Evolutionary conservation across 2,113 vertebrate genomes (phyloP), one percentile per base, ranked within the genome.

Genomic region (Mystacornis crossleyi): DNA sequence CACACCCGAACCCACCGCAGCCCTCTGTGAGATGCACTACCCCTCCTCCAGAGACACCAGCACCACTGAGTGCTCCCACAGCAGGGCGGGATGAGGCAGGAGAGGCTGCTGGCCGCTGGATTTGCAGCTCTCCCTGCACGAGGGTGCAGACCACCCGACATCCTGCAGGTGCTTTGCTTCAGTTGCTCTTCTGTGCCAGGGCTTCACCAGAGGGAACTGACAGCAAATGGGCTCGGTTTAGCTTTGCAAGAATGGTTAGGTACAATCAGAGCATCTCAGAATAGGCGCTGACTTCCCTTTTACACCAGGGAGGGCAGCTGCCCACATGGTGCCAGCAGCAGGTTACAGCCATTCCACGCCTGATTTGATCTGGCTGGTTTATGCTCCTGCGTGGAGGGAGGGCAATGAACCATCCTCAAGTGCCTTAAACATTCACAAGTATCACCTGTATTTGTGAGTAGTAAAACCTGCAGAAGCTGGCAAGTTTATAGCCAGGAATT

Each of bases 381-480:
- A n/a, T 29, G 15, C 19, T 86, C 24, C 80, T 47, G 42, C 0
- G 0, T 36, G 21, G 4, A 9, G 9, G 8, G 5, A 67, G 6
- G 5, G 10, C 50, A 73, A 13, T 6, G 17, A 92, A n/a, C 50
- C 33, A 77, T 9, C 18, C 6, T 40, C 40, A 79, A 60, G 43
- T 75, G 28, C 65, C 53, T 57, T 60, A 36, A 72, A 81, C 54
- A 33, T 12, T 7, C 2, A 24, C 10, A 84, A 61, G 18, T 64
- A 74, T 24, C 19, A 71, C 38, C 43, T 81, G 24, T 67, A 60
- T 64, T 62, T 84, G 38, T 33, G 33, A 48, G 20, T 24, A 57
- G 33, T 9, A 65, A 81, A 94, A 89, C 10, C 9, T 4, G 14
- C 74, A 16, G 40, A 86, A 79, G 78, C 67, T 69, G 36, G 48